Evolutionary conservation across 2,888 invertebrate species (phyloP).

Genomic region (Schizaphis graminum): DNA sequence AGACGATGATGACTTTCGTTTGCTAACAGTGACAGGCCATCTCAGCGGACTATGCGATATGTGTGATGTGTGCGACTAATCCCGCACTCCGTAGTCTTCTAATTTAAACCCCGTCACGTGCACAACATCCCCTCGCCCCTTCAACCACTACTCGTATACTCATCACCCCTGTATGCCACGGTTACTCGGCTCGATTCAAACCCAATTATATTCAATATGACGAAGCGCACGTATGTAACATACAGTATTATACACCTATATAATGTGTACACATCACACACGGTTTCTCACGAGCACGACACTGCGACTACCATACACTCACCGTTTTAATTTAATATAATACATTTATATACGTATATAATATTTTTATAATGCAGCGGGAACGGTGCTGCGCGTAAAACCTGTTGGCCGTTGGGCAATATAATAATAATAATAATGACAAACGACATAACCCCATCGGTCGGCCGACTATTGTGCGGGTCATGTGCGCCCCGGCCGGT

Average conservation of each 20-base stretch:
- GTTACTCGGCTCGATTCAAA: conserved; percentile 33
- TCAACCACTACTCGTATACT: neutral
- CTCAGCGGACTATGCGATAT: neutral
- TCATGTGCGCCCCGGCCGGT: conserved; percentile 44
- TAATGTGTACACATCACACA: neutral
- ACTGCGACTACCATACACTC: conserved; percentile 10
- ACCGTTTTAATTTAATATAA: conserved; percentile 27
- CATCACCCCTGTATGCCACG: neutral
- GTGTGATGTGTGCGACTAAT: neutral
- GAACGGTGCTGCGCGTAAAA: neutral
- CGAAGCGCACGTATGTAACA: neutral
- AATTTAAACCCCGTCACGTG: conserved; percentile 65
- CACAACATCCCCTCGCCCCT: conserved; percentile 26
- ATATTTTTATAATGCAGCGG: neutral
- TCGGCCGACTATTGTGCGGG: conserved; percentile 56
- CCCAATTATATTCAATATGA: conserved; percentile 40
- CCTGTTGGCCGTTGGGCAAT: conserved; percentile 46
- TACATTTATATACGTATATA: conserved; percentile 7
- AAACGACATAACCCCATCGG: conserved; percentile 57
- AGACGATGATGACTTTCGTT: neutral
- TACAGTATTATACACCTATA: neutral
- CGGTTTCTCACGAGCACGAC: conserved; percentile 50
- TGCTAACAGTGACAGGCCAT: neutral
- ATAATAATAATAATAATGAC: conserved; percentile 14
- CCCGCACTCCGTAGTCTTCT: conserved; percentile 14